Evolutionary conservation across 2,113 vertebrate genomes (phyloP).

Genomic region (Chaetodon auriga): DNA sequence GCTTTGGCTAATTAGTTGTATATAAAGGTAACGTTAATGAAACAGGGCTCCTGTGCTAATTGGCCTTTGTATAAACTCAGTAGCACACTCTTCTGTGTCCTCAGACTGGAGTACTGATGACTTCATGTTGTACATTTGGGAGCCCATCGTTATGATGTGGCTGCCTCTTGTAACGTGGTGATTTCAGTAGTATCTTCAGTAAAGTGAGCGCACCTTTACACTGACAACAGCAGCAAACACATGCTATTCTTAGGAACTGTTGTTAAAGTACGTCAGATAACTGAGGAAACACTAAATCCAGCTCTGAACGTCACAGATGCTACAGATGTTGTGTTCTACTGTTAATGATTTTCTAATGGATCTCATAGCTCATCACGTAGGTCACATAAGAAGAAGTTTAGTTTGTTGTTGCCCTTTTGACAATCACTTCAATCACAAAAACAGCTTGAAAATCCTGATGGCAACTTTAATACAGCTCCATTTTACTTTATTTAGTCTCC

Average conservation of each 20-base stretch:
- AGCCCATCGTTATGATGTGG: not conserved
- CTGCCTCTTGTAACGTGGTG: not conserved
- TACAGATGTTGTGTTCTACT: not conserved
- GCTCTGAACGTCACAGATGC: not conserved
- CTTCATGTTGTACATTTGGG: not conserved
- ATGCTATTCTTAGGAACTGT: too few relatives aligned
- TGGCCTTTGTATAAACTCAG: not conserved
- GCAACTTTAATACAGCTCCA: not conserved
- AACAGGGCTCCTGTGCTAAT: not conserved
- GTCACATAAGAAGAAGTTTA: not conserved
- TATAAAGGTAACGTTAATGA: too few relatives aligned
- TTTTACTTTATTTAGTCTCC: not conserved
- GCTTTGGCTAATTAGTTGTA: too few relatives aligned
- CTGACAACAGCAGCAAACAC: not conserved
- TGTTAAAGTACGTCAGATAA: not conserved
- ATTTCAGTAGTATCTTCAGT: not conserved
- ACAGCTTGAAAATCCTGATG: not conserved
- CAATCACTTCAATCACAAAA: not conserved
- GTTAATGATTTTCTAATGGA: not conserved
- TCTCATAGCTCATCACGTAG: not conserved
- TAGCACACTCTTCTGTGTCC: not conserved
- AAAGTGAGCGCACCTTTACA: not conserved
- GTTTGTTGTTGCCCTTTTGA: not conserved
- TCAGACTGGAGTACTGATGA: not conserved
- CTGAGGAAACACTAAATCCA: not conserved